Conservation (phyloP, 2,797 vertebrate genomes). For the Micropoecilia bifurca region DNA sequence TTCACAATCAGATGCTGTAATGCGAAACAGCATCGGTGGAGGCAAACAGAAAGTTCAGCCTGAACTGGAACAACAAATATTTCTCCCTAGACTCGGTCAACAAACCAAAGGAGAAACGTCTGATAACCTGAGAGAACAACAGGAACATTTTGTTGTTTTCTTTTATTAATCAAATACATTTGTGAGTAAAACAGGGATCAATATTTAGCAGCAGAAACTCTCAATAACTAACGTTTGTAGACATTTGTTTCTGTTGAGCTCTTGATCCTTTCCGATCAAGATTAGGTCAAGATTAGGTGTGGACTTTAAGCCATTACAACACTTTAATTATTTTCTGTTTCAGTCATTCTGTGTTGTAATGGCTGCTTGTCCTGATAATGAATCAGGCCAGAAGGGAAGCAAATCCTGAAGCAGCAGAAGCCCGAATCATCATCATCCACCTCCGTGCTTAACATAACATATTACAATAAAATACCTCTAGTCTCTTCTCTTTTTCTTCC, state of each 20-base stretch:
- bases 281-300: neutral
- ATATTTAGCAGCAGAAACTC: neutral
- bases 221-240: neutral
- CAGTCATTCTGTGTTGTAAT: neutral
- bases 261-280: neutral
- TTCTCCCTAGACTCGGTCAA: neutral
- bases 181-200: neutral
- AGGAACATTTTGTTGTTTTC: neutral
- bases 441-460: neutral
- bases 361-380: neutral
- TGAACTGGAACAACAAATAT: conserved; percentile 23
- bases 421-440: neutral
- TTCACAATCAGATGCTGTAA: conserved; percentile 36
- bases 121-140: neutral
- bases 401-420: neutral
- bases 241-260: neutral
- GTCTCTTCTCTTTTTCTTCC: neutral
- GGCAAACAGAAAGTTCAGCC: conserved; percentile 10
- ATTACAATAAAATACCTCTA: neutral
- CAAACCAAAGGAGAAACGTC: neutral
- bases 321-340: neutral
- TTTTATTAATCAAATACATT: neutral
- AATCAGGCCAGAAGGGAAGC: neutral
- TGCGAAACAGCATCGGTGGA: conserved; percentile 35
- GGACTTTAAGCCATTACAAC: neutral